Percentiles rank a stretch among this genome's conserved stretches.
Conservation (phyloP, 2,888 invertebrate species). For the Cinara cedri region DNA sequence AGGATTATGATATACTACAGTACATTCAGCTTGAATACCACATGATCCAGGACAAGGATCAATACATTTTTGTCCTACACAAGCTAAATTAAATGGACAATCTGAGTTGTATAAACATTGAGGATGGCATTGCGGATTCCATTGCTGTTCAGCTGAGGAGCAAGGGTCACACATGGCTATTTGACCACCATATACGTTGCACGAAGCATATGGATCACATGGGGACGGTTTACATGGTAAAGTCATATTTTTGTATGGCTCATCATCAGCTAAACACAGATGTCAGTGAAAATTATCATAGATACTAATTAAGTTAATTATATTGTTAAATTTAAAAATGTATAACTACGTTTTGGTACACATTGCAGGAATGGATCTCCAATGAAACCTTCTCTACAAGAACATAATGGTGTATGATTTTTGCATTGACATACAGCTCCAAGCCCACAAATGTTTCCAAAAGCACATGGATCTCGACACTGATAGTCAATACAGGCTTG, state of each 20-base stretch:
- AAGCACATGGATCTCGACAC: constrained; percentile 75
- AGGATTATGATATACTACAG: constrained; percentile 75
- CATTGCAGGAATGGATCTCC: constrained; percentile 84
- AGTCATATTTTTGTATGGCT: constrained; percentile 69
- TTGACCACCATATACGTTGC: constrained; percentile 75
- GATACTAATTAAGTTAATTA: background rate
- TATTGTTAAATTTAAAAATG: background rate
- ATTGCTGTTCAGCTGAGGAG: constrained; percentile 70
- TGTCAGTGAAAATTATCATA: constrained; percentile 18
- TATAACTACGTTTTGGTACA: constrained; percentile 66
- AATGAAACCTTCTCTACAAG: constrained; percentile 77
- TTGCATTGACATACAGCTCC: constrained; percentile 80
- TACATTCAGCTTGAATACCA: constrained; percentile 75
- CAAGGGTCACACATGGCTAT: constrained; percentile 83
- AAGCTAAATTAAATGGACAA: constrained; percentile 79
- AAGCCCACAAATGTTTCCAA: constrained; percentile 76
- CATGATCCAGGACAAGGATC: constrained; percentile 83
- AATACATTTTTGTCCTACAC: constrained; percentile 74
- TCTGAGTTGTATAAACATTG: constrained; percentile 83
- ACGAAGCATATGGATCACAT: constrained; percentile 73
- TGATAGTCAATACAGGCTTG: constrained; percentile 76
- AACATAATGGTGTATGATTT: constrained; percentile 83
- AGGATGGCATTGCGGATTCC: constrained; percentile 78
- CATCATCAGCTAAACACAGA: constrained; percentile 65
- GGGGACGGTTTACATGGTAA: constrained; percentile 79